Percentiles rank a stretch among this genome's conserved stretches.
Evolutionary conservation across 1,140 invertebrate genomes (phyloP).

Genomic region (Drosophila pectinifera): DNA sequence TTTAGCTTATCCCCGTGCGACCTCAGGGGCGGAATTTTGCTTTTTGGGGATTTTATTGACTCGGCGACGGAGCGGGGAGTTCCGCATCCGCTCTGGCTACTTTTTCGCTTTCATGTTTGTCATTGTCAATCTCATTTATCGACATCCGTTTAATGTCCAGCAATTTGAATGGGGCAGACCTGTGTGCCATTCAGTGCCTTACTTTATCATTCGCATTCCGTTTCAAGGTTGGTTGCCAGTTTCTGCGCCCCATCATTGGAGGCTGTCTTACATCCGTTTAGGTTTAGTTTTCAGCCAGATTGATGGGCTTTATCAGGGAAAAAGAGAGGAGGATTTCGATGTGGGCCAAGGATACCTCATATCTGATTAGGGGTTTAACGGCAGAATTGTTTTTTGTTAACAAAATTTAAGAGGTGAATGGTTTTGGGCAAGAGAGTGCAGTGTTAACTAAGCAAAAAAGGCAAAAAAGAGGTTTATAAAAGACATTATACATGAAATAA

Average conservation of each 20-base stretch:
- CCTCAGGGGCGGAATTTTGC: slow-evolving; percentile 70
- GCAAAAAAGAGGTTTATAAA: too few species aligned
- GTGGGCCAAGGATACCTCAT: background rate
- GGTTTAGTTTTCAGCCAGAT: slow-evolving; percentile 20
- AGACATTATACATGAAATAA: background rate
- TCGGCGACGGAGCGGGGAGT: slow-evolving; percentile 41
- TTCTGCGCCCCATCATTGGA: background rate
- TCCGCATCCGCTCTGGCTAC: slow-evolving; percentile 56
- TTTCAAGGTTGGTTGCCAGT: slow-evolving; percentile 54
- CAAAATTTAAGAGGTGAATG: too few species aligned
- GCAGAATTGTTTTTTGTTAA: background rate
- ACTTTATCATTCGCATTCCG: slow-evolving; percentile 37
- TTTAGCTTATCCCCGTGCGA: slow-evolving; percentile 56
- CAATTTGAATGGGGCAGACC: slow-evolving; percentile 67
- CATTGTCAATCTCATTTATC: slow-evolving; percentile 83
- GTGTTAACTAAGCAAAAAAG: too few species aligned
- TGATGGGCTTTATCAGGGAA: slow-evolving; percentile 10
- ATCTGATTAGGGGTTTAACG: background rate
- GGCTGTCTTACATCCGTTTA: slow-evolving; percentile 33
- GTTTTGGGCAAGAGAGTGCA: too few species aligned
- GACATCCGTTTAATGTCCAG: slow-evolving; percentile 75
- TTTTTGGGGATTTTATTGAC: slow-evolving; percentile 67
- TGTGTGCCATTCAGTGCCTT: slow-evolving; percentile 49
- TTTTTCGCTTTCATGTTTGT: slow-evolving; percentile 80
- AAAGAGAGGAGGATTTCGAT: slow-evolving; percentile 1